These are phyloP conservation scores for Drosophila sulfurigaster DNA, from an alignment of 1,140 invertebrate genomes.

Conservation along the genomic window DNA sequence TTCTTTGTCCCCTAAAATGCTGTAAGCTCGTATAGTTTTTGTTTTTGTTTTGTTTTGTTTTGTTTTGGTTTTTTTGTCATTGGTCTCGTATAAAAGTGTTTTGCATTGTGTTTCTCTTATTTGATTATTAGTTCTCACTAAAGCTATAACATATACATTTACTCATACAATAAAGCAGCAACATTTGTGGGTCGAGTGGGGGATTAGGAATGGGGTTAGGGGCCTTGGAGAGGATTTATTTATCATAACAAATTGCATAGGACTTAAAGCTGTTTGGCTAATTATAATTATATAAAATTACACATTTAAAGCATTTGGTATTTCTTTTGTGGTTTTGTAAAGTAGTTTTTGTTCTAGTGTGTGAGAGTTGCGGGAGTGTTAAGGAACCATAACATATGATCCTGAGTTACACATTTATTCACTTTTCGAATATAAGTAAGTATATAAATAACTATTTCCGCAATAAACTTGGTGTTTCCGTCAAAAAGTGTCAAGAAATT, in stretches of 20 bases:
- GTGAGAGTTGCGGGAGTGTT: slow-evolving; percentile 9
- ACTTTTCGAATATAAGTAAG: slow-evolving; percentile 22
- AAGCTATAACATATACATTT: slow-evolving; percentile 60
- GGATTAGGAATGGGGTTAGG: neutral
- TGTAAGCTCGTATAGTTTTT: slow-evolving; percentile 74
- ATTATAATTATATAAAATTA: slow-evolving; percentile 55
- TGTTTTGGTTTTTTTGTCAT: slow-evolving; percentile 49
- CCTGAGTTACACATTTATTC: slow-evolving; percentile 33
- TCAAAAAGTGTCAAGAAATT: slow-evolving; percentile 60
- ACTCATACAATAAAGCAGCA: slow-evolving; percentile 29
- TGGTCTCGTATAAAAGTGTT: slow-evolving; percentile 70
- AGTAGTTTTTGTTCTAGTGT: slow-evolving; percentile 3
- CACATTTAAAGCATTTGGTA: slow-evolving; percentile 63
- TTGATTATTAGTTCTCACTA: slow-evolving; percentile 43
- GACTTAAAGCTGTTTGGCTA: slow-evolving; percentile 27
- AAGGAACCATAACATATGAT: slow-evolving; percentile 51
- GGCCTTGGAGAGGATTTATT: neutral
- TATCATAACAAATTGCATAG: slow-evolving; percentile 29
- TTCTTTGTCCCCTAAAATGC: slow-evolving; percentile 43
- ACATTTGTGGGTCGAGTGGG: neutral
- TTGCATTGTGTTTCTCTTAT: slow-evolving; percentile 41
- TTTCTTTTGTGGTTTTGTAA: slow-evolving; percentile 5
- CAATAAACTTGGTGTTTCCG: slow-evolving; percentile 61
- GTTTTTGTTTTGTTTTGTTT: slow-evolving; percentile 50
- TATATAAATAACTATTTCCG: slow-evolving; percentile 24